Evolutionary conservation across 2,113 vertebrate genomes (phyloP), one percentile per base, ranked within the genome.

Genomic region (Hyperopisus bebe): DNA sequence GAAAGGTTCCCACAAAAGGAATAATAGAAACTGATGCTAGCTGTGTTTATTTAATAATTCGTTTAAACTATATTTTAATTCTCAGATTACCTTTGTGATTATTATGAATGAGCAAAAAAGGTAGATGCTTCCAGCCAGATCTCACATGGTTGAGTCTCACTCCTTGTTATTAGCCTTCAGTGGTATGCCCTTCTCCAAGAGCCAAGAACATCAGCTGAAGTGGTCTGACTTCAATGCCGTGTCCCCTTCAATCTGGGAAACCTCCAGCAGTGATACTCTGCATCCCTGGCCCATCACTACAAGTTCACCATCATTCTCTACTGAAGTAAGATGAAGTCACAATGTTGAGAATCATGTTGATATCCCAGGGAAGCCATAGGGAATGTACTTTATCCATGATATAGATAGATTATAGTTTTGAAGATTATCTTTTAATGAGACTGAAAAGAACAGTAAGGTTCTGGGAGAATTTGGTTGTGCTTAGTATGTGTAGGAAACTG

Each of bases 191-290:
- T 96, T 92, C 92, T 96, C 90, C 91, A 97, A 93, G 93, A 95
- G 94, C 35, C 95, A 97, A 0, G 97, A 98, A 92, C 95, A 97
- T 15, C 97, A 97, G 93, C 96, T 97, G 70, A 97, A 95, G 92
- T 99, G 98, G 98, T 94, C 93, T 8, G 97, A 98, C 48, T 96
- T 97, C 91, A 94, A 17, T 90, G 88, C 94, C 0, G 93, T 96
- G 55, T 93, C 98, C 21, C 96, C 98, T 0, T 98, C 98, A 92
- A 97, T 98, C 91, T 99, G 98, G 98, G 97, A 99, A 89, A 92
- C 95, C n/a, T 95, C 97, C 31, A 95, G 92, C 80, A 93, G 91
- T 7, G 97, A 98, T 88, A 90, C 96, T 87, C 93, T 95, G 90
- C 96, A 96, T 88, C 96, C 97, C 92, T 99, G 98, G 98, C 96